Evolutionary conservation across 2,797 vertebrate species (phyloP).

Genomic region (Phyllotis vaccarum): DNA sequence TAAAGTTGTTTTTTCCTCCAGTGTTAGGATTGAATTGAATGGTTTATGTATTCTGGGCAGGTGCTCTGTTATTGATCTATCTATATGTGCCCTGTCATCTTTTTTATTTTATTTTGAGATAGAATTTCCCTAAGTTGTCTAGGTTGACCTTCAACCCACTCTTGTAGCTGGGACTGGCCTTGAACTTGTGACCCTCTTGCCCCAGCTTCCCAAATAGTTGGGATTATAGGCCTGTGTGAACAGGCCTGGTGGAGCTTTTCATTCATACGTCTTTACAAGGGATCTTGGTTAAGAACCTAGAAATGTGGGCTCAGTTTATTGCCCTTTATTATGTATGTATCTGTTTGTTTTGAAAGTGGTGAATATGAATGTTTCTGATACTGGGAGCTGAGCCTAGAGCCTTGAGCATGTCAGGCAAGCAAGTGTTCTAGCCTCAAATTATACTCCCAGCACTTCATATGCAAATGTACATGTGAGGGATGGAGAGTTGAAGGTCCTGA

Average conservation of each 20-base stretch:
- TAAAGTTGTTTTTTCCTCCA: not conserved
- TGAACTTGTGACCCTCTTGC: not conserved
- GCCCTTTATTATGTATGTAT: not conserved
- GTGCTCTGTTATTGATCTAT: not conserved
- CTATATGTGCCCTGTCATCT: not conserved
- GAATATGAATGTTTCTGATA: not conserved
- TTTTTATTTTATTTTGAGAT: not conserved
- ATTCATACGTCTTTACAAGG: not conserved
- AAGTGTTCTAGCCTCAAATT: too few relatives aligned
- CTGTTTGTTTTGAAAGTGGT: not conserved
- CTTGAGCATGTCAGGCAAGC: not conserved
- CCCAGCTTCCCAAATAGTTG: not conserved
- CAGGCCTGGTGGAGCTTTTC: not conserved
- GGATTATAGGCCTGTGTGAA: not conserved
- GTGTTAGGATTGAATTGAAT: not conserved
- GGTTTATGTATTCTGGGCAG: not conserved
- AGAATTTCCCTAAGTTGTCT: not conserved
- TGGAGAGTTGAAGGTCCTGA: not conserved
- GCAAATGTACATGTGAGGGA: too few relatives aligned
- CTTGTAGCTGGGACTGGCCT: not conserved
- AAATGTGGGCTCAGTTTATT: not conserved
- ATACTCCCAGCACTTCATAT: not conserved
- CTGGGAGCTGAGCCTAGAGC: not conserved
- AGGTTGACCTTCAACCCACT: not conserved
- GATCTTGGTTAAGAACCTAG: conserved; percentile 7